These are phyloP conservation scores for Plagodis dolabraria DNA, from an alignment of 2,888 invertebrate genomes.

Conservation along the genomic window DNA sequence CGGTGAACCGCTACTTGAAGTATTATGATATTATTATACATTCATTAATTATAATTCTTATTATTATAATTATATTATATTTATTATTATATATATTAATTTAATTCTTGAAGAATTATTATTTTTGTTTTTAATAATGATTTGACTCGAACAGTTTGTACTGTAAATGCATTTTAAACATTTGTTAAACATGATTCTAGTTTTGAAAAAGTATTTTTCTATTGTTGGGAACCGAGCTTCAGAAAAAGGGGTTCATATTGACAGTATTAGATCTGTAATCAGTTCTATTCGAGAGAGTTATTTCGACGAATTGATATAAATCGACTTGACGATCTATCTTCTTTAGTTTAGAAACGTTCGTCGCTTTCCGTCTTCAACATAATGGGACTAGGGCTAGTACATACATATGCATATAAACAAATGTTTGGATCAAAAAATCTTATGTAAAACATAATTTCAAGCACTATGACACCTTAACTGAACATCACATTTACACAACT, in stretches of 20 bases:
- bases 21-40: no score
- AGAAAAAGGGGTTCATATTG: conserved; percentile 7
- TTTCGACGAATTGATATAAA: conserved; percentile 81
- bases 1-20: no score
- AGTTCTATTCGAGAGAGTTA: conserved; percentile 62
- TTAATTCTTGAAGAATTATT: no score
- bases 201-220: neutral
- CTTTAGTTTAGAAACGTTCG: conserved; percentile 55
- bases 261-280: conserved; percentile 48
- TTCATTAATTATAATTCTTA: no score
- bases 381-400: conserved; percentile 31
- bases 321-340: conserved; percentile 76
- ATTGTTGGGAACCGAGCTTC: neutral
- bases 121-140: no score
- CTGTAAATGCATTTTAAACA: no score
- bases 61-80: no score
- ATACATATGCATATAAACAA: neutral
- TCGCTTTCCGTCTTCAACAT: conserved; percentile 43
- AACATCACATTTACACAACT: no score
- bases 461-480: no score
- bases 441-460: no score
- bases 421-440: neutral
- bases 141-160: no score
- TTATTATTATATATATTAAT: no score
- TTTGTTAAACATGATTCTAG: neutral